phyloP scores from a whole-genome alignment of 2,113 vertebrate species.

The Onychostruthus taczanowskii region DNA sequence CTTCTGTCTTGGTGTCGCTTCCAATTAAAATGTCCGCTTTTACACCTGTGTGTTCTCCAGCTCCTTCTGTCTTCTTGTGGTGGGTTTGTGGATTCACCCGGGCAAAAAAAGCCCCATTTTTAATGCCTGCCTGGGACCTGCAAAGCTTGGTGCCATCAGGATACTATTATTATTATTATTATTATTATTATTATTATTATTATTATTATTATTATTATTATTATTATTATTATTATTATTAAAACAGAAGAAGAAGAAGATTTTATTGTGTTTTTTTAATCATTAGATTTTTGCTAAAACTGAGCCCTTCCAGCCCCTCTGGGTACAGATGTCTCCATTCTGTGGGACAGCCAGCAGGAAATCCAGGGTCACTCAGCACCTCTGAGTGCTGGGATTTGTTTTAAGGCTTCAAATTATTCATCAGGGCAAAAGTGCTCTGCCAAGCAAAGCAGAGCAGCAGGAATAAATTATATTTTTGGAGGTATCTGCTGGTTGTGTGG shows the following conservation, averaged over 20 bases:
- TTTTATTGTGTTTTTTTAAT: neutral
- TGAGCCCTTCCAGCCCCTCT: neutral
- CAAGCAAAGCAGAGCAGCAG: neutral
- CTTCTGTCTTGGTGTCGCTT: neutral
- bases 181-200: too few relatives aligned
- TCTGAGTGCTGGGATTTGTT: neutral
- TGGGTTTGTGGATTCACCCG: neutral
- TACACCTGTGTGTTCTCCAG: neutral
- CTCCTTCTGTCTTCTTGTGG: neutral
- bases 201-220: neutral
- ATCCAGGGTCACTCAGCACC: neutral
- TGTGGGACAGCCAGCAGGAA: neutral
- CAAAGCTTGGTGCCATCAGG: neutral
- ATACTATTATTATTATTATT: neutral
- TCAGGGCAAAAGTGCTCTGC: neutral
- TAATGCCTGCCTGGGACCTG: neutral
- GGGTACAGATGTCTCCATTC: rapidly evolving
- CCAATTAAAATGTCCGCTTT: neutral
- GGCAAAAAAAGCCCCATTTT: neutral
- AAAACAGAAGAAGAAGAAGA: too few relatives aligned
- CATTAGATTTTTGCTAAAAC: neutral
- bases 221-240: neutral
- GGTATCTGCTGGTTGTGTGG: neutral
- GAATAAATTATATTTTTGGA: neutral
- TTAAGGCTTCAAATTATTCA: neutral